A percentile compares a stretch with the other conserved stretches of the same genome.
Conservation (phyloP, 2,888 invertebrate genomes). For the Alsophila aescularia region DNA sequence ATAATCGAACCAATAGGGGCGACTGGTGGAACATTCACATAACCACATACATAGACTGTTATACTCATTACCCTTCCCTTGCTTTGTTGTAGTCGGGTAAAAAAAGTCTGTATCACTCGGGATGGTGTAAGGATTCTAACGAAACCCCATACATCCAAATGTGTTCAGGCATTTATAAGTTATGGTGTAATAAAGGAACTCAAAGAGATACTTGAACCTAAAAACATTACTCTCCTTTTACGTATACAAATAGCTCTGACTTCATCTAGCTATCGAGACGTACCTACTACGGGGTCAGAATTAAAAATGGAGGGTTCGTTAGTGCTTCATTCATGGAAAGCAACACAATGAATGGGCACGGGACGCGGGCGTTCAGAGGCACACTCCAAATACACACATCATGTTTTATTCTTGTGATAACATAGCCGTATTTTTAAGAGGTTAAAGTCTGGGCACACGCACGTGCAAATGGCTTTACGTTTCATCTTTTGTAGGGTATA, state of each 20-base stretch:
- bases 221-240: too few relatives aligned
- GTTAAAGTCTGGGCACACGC: conserved; percentile 5
- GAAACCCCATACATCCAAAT: too few relatives aligned
- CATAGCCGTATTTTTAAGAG: conserved; percentile 20
- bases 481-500: conserved; percentile 1
- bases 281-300: conserved; percentile 2
- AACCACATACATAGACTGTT: too few relatives aligned
- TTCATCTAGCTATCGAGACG: background rate
- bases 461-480: background rate
- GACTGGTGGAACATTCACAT: too few relatives aligned
- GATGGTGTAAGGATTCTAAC: too few relatives aligned
- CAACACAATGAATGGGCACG: conserved; percentile 47
- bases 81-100: too few relatives aligned
- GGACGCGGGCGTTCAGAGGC: conserved; percentile 3
- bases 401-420: conserved; percentile 31
- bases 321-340: conserved; percentile 56
- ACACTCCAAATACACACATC: conserved; percentile 26
- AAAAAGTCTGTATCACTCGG: too few relatives aligned
- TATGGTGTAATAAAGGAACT: too few relatives aligned
- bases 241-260: background rate
- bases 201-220: too few relatives aligned
- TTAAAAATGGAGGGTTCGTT: conserved; percentile 51
- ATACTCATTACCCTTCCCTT: too few relatives aligned
- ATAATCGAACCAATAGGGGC: too few relatives aligned
- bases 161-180: too few relatives aligned